Percentiles rank a stretch among this genome's conserved stretches.
Evolutionary conservation across 2,797 vertebrate species (phyloP).

Genomic region (Siniperca obscura): DNA sequence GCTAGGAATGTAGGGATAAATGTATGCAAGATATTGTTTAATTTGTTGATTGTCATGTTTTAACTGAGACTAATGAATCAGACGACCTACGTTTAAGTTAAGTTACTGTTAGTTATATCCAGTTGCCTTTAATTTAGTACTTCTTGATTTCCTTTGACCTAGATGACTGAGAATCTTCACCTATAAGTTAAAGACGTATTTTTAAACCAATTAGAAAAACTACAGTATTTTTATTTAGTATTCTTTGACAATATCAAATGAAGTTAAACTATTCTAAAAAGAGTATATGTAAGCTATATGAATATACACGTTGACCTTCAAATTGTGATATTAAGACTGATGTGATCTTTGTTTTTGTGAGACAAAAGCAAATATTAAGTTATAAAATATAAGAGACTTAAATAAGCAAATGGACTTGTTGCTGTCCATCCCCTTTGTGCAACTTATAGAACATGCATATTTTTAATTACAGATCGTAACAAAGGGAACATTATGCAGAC

Average conservation of each 20-base stretch:
- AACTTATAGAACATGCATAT: slow-evolving; percentile 45
- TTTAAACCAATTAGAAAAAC: neutral
- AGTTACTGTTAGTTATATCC: neutral
- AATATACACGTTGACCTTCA: neutral
- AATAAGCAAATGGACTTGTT: slow-evolving; percentile 10
- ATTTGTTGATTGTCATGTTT: neutral
- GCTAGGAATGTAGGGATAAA: slow-evolving; percentile 1
- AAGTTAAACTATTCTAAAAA: neutral
- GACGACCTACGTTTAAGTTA: accelerated
- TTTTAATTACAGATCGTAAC: slow-evolving; percentile 57
- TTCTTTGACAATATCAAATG: neutral
- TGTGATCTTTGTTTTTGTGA: neutral
- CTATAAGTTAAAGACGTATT: neutral
- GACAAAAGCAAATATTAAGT: neutral
- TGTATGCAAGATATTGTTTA: neutral
- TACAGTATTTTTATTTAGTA: neutral
- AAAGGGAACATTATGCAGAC: slow-evolving; percentile 59
- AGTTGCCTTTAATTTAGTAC: neutral
- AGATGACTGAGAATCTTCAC: neutral
- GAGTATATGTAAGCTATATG: neutral
- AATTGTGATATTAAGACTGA: no score
- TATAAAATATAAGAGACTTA: neutral
- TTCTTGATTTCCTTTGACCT: neutral
- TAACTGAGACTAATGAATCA: neutral
- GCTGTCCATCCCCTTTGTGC: slow-evolving; percentile 4